Evolutionary conservation across 2,113 vertebrate species (phyloP).

Genomic region (Pluvialis apricaria): DNA sequence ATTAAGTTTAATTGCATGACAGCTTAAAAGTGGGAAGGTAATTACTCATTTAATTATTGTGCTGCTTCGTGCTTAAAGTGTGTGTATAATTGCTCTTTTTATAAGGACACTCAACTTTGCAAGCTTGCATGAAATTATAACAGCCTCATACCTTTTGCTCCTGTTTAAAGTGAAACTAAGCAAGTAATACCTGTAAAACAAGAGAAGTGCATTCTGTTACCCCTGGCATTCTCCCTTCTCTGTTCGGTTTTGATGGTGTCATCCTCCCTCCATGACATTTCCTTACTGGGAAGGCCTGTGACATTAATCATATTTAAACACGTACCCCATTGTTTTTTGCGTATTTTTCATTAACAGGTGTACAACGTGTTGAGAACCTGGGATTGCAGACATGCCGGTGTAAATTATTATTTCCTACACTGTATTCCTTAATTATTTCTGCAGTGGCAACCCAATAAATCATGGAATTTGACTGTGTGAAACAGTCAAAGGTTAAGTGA

Average conservation of each 20-base stretch:
- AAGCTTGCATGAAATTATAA: slow-evolving; percentile 40
- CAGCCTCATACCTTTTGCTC: neutral
- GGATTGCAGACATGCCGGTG: neutral
- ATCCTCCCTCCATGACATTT: neutral
- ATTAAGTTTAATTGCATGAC: slow-evolving; percentile 72
- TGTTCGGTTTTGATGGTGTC: neutral
- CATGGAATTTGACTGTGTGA: neutral
- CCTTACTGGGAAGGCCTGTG: neutral
- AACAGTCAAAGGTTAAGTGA: neutral
- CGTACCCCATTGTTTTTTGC: neutral
- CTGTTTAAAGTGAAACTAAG: neutral
- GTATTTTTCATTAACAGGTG: neutral
- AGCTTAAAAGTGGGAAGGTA: slow-evolving; percentile 65
- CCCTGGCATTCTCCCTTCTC: neutral
- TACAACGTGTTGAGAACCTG: neutral
- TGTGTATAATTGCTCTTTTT: slow-evolving; percentile 63
- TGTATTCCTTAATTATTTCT: neutral
- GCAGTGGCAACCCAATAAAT: neutral
- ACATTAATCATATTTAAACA: neutral
- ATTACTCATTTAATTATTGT: slow-evolving; percentile 74
- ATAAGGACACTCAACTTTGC: slow-evolving; percentile 45
- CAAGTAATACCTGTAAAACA: neutral
- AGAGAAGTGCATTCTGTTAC: neutral
- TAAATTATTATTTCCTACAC: neutral
- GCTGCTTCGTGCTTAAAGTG: slow-evolving; percentile 36